Base-by-base conservation (phyloP, 53 echinoderm and acorn worm genomes). In the Echinarachnius parma region DNA sequence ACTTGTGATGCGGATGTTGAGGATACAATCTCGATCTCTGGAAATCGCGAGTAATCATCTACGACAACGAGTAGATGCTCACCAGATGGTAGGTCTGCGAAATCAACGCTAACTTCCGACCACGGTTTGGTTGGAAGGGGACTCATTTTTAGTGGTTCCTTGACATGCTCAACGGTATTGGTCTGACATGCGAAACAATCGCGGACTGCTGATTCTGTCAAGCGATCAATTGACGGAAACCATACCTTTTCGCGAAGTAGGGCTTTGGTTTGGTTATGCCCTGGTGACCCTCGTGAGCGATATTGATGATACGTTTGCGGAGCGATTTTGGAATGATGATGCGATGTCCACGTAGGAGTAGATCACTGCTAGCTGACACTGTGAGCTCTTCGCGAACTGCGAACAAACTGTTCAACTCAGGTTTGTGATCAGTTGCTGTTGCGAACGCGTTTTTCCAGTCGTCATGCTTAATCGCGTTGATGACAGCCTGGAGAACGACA, bases 201-300 rank as follows among this genome's bases (percentile, higher is more conserved):
- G 18, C 42, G 46, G 13, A 89, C 21, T 9, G 64, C 81, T 18
- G 61, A 19, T 56, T 80, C 62, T 3, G 77, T 61, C 64, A 52
- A 59, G 4, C 33, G 46, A 60, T 84, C 81, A n/a, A 84, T 47
- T 25, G 81, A 75, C 15, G 84, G 80, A 27, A 84, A 84, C 89
- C 84, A 89, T 4, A 77, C 77, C 33, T 89, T 84, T 24, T 81
- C 48, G 30, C 80, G 53, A 15, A 83, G 34, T 0, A 83, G 29
- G 28, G 75, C 44, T 57, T 84, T 84, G 5, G 84, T 81, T 39
- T 81, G 3, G 70, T 66, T 30, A 80, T 60, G 46, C 89, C 77
- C 50, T 89, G 84, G 39, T 89, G 84, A 16, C 77, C 84, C 60
- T 89, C 84, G 46, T 81, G 89, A 4, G 84, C 81, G 15, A 84